Evolutionary conservation across 2,797 vertebrate species (phyloP).

Genomic region (Furcifer pardalis): DNA sequence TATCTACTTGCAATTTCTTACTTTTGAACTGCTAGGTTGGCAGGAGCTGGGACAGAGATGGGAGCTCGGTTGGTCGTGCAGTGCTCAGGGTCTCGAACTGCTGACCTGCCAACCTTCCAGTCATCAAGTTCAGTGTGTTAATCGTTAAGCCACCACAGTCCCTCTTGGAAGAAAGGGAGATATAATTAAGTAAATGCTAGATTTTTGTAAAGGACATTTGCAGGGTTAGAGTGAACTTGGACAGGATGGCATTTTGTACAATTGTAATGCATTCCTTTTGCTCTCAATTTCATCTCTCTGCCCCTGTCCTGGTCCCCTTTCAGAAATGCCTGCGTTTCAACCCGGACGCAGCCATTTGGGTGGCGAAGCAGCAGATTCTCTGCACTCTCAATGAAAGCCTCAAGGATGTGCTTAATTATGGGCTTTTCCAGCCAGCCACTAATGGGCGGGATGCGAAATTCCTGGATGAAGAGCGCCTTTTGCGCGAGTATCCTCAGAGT

Average conservation of each 20-base stretch:
- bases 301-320: conserved; percentile 30
- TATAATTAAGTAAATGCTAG: background rate
- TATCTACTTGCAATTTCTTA: no score
- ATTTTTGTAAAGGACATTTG: background rate
- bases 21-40: no score
- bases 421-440: conserved; percentile 93
- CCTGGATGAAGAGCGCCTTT: conserved; percentile 91
- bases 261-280: conserved; percentile 9
- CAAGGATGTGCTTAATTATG: conserved; percentile 92
- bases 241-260: background rate
- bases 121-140: no score
- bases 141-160: no score
- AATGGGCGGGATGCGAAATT: conserved; percentile 94
- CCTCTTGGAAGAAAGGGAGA: no score
- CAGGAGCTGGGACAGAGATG: no score
- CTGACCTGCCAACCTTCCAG: no score
- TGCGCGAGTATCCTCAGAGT: conserved; percentile 92
- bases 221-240: background rate
- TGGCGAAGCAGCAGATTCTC: conserved; percentile 94
- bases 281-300: background rate
- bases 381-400: conserved; percentile 93
- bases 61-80: no score
- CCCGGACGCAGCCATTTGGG: conserved; percentile 92
- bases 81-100: no score
- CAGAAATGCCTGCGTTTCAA: conserved; percentile 96